Evolutionary conservation across 2,888 invertebrate genomes (phyloP).

Genomic region (Anticlea derivata): DNA sequence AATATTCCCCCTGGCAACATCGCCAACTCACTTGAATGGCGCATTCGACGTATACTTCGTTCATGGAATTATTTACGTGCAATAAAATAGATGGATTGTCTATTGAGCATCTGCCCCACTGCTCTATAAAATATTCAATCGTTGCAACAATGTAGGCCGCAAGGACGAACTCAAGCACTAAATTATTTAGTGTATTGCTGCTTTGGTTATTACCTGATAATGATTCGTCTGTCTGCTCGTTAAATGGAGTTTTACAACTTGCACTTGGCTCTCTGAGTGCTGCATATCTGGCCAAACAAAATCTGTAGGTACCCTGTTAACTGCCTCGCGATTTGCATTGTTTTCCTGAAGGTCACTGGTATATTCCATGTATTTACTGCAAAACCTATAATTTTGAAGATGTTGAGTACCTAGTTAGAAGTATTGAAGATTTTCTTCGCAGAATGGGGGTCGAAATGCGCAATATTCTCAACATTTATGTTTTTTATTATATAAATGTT

Average conservation of each 20-base stretch:
- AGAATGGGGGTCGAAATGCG: no score
- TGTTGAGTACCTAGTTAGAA: neutral
- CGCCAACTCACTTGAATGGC: constrained; percentile 3
- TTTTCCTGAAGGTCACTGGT: constrained; percentile 11
- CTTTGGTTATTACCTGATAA: constrained; percentile 54
- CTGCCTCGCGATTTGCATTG: constrained; percentile 13
- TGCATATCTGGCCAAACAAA: constrained; percentile 13
- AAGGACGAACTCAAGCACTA: constrained; percentile 57
- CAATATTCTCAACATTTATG: no score
- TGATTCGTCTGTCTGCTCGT: constrained; percentile 45
- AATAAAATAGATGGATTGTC: constrained; percentile 64
- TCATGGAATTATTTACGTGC: constrained; percentile 46
- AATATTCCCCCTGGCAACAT: constrained; percentile 13
- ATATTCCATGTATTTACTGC: neutral
- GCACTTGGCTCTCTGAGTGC: constrained; percentile 41
- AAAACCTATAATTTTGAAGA: constrained; percentile 7
- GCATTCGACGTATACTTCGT: constrained; percentile 7
- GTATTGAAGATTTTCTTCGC: neutral
- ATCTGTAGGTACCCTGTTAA: constrained; percentile 12
- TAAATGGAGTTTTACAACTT: constrained; percentile 37
- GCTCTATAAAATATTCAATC: constrained; percentile 62
- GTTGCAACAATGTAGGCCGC: constrained; percentile 54
- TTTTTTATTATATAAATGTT: no score
- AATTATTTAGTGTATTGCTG: constrained; percentile 59
- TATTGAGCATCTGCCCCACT: constrained; percentile 51